These are phyloP conservation scores for Drosophila obscura DNA, from an alignment of 1,140 invertebrate genomes.

Conservation along the genomic window DNA sequence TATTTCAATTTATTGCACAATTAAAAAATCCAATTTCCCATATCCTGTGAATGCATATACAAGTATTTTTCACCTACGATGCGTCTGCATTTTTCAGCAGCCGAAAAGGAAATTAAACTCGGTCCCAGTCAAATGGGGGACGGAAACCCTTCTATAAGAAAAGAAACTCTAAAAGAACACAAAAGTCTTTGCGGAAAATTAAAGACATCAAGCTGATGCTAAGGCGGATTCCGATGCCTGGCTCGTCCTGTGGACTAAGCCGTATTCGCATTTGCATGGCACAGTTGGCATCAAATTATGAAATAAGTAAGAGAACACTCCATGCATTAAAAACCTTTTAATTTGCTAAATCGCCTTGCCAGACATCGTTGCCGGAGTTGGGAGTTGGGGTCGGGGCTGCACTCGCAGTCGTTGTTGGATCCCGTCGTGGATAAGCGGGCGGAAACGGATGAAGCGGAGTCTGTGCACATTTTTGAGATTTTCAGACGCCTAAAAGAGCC, in stretches of 20 bases:
- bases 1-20: slow-evolving; percentile 66
- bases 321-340: slow-evolving; percentile 84
- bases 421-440: slow-evolving; percentile 43
- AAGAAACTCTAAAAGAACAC: slow-evolving; percentile 14
- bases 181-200: slow-evolving; percentile 45
- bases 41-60: slow-evolving; percentile 55
- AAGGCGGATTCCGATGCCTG: background rate
- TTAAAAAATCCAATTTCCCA: slow-evolving; percentile 62
- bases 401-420: slow-evolving; percentile 17
- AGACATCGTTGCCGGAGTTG: slow-evolving; percentile 57
- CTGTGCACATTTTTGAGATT: slow-evolving; percentile 78
- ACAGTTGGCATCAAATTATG: slow-evolving; percentile 76
- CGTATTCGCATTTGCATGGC: slow-evolving; percentile 35
- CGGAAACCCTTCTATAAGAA: slow-evolving; percentile 24
- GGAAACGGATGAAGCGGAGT: slow-evolving; percentile 69
- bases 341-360: slow-evolving; percentile 84
- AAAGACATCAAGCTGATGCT: slow-evolving; percentile 26
- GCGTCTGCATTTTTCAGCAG: background rate
- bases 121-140: slow-evolving; percentile 5
- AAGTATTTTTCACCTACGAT: slow-evolving; percentile 36
- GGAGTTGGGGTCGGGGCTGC: slow-evolving; percentile 22
- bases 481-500: slow-evolving; percentile 70
- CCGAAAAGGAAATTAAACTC: slow-evolving; percentile 39
- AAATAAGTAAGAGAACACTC: slow-evolving; percentile 80
- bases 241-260: slow-evolving; percentile 33